These are phyloP conservation scores for Drosophila macrospina DNA, from an alignment of 2,888 invertebrate species.

Conservation along the genomic window DNA sequence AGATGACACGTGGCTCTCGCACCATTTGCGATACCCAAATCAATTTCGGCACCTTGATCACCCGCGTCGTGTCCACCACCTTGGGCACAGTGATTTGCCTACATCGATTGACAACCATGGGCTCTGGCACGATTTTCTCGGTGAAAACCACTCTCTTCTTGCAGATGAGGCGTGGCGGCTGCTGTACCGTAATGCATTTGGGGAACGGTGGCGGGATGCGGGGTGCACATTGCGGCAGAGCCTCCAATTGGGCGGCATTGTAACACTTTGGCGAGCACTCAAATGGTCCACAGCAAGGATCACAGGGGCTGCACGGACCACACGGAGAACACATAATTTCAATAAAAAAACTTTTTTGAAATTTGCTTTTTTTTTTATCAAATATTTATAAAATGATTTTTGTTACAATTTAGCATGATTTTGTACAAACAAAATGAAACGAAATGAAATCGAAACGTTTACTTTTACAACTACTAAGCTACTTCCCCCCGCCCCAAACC, in stretches of 20 bases:
- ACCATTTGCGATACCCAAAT: slow-evolving; percentile 73
- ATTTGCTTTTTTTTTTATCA: slow-evolving; percentile 1
- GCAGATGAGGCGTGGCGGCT: slow-evolving; percentile 4
- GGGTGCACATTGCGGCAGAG: slow-evolving; percentile 11
- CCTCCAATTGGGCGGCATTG: slow-evolving; percentile 12
- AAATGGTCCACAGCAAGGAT: slow-evolving; percentile 13
- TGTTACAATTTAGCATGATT: slow-evolving; percentile 17
- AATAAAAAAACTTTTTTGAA: slow-evolving; percentile 9
- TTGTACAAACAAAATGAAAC: slow-evolving; percentile 10
- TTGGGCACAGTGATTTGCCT: slow-evolving; percentile 11
- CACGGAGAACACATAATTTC: slow-evolving; percentile 11
- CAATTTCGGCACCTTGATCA: slow-evolving; percentile 12
- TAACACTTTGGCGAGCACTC: slow-evolving; percentile 16
- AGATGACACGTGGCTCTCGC: slow-evolving; percentile 81
- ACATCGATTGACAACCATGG: slow-evolving; percentile 8
- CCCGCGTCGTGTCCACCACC: slow-evolving; percentile 12
- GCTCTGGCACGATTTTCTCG: slow-evolving; percentile 4
- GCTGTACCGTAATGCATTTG: slow-evolving; percentile 14
- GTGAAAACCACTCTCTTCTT: slow-evolving; percentile 8
- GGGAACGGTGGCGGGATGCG: slow-evolving; percentile 10
- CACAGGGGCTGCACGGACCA: slow-evolving; percentile 14
- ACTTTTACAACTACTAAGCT: background rate
- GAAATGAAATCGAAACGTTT: background rate
- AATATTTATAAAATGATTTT: slow-evolving; percentile 10
- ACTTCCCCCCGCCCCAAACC: no score